Percentiles rank a stretch among this genome's conserved stretches.
phyloP scores from a whole-genome alignment of 2,888 invertebrate genomes.

The Minunthozetes semirufus region DNA sequence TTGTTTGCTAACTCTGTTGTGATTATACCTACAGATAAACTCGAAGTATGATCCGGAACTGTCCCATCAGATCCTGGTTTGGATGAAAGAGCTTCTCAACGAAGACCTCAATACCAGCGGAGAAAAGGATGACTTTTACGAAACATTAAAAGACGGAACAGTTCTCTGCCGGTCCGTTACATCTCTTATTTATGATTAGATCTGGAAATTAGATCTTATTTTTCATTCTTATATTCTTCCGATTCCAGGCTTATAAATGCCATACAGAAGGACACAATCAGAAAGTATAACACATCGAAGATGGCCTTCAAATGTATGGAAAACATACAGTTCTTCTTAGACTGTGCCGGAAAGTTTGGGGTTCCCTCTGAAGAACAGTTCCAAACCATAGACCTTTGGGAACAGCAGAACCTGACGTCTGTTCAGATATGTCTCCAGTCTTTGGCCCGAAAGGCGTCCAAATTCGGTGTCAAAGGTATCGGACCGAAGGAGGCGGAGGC shows the following conservation, averaged over 20 bases:
- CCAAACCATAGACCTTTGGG: slow-evolving; percentile 96
- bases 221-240: slow-evolving; percentile 5
- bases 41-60: slow-evolving; percentile 94
- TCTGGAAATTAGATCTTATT: background rate
- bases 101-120: slow-evolving; percentile 78
- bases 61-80: slow-evolving; percentile 83
- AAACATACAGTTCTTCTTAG: slow-evolving; percentile 84
- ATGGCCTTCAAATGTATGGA: slow-evolving; percentile 99
- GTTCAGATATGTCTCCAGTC: slow-evolving; percentile 92
- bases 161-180: slow-evolving; percentile 74
- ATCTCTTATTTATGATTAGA: slow-evolving; percentile 29
- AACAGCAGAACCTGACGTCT: slow-evolving; percentile 88
- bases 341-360: slow-evolving; percentile 72
- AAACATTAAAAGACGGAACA: slow-evolving; percentile 76
- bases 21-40: slow-evolving; percentile 63
- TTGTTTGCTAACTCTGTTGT: background rate
- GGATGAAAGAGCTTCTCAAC: slow-evolving; percentile 80
- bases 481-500: slow-evolving; percentile 95
- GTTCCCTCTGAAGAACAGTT: slow-evolving; percentile 91
- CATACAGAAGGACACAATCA: slow-evolving; percentile 75
- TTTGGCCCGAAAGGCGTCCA: slow-evolving; percentile 71
- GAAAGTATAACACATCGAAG: slow-evolving; percentile 81
- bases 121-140: slow-evolving; percentile 87
- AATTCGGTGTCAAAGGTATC: slow-evolving; percentile 61
- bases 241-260: slow-evolving; percentile 73